A percentile compares a stretch with the other conserved stretches of the same genome.
These are phyloP conservation scores for Azorinus chamasolen DNA, from an alignment of 2,888 invertebrate species.

Conservation along the genomic window DNA sequence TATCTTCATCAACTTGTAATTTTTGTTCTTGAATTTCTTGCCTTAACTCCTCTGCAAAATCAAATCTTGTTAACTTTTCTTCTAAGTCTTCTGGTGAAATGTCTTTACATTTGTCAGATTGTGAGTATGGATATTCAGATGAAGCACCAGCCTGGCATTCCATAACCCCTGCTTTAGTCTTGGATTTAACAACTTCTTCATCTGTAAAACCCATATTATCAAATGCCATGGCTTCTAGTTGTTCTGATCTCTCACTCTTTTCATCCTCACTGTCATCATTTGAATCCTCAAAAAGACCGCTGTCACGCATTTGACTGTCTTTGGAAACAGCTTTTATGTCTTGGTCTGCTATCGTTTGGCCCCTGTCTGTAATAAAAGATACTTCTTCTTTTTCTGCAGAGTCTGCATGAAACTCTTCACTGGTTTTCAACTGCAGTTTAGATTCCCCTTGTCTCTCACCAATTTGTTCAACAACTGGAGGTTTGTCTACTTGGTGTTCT, in stretches of 20 bases:
- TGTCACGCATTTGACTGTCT: constrained; percentile 47
- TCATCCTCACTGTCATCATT: constrained; percentile 53
- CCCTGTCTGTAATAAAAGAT: constrained; percentile 22
- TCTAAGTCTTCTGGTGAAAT: constrained; percentile 81
- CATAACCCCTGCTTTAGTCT: not conserved
- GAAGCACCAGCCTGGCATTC: not conserved
- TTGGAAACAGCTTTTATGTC: constrained; percentile 11
- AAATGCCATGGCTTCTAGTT: constrained; percentile 85
- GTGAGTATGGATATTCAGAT: not conserved
- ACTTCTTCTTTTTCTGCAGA: constrained; percentile 43
- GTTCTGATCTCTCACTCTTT: constrained; percentile 26
- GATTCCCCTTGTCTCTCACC: constrained; percentile 52
- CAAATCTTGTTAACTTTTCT: constrained; percentile 74
- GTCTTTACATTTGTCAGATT: constrained; percentile 29
- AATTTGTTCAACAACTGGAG: constrained; percentile 35
- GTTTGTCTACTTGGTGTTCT: constrained; percentile 14
- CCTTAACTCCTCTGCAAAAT: constrained; percentile 72
- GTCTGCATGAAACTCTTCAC: constrained; percentile 31
- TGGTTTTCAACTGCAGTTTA: constrained; percentile 30
- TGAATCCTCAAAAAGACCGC: constrained; percentile 62
- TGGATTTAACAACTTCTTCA: constrained; percentile 66
- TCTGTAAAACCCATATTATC: constrained; percentile 86
- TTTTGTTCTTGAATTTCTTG: constrained; percentile 59
- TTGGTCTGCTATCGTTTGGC: not conserved
- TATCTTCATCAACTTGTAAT: constrained; percentile 78